phyloP scores from a whole-genome alignment of 2,888 invertebrate species.

The Caenorhabditis virilis region DNA sequence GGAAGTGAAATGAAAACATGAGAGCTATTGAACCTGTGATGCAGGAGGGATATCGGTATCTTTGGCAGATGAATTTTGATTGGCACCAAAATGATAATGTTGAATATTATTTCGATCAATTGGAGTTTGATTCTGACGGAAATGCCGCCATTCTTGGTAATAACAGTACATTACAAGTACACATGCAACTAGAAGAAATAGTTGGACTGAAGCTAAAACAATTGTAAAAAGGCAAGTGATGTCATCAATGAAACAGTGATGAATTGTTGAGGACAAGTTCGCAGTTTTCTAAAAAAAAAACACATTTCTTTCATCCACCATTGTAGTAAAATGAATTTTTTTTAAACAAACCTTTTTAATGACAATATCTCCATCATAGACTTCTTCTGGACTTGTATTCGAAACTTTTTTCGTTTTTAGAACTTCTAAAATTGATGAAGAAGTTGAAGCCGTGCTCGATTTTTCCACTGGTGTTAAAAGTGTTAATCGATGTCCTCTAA shows the following conservation, averaged over 20 bases:
- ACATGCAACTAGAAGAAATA: constrained; percentile 49
- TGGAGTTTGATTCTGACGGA: constrained; percentile 17
- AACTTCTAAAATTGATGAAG: too few relatives aligned
- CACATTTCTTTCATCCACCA: neutral
- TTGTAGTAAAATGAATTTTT: neutral
- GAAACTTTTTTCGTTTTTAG: too few relatives aligned
- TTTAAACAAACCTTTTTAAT: constrained; percentile 9
- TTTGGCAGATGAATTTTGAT: neutral
- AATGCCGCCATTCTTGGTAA: constrained; percentile 26
- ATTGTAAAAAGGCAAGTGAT: constrained; percentile 55
- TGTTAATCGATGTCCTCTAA: constrained; percentile 20
- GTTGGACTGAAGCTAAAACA: constrained; percentile 47
- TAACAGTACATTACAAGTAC: constrained; percentile 47
- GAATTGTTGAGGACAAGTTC: constrained; percentile 8
- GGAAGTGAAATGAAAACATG: neutral
- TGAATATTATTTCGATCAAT: constrained; percentile 14
- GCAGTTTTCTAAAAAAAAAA: constrained; percentile 10
- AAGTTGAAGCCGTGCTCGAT: too few relatives aligned
- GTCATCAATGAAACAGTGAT: constrained; percentile 49
- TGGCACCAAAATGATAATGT: constrained; percentile 11
- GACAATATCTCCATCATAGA: constrained; percentile 21
- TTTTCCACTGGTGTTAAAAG: constrained; percentile 22
- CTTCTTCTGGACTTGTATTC: constrained; percentile 8
- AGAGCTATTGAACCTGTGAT: neutral
- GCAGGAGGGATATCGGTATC: too few relatives aligned